phyloP scores from a whole-genome alignment of 1,140 invertebrate species.

The Papilio glaucus region DNA sequence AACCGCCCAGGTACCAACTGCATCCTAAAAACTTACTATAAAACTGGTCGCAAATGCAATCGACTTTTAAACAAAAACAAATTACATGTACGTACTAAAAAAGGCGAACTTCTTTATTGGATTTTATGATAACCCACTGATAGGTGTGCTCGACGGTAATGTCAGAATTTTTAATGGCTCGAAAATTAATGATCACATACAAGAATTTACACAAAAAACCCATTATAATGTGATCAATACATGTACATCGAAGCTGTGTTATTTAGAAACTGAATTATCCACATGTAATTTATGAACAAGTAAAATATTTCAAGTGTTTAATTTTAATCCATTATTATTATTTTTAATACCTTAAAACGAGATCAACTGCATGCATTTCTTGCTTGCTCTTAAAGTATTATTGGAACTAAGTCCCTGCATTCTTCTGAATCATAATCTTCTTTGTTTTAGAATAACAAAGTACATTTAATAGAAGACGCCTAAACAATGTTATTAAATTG shows the following conservation, averaged over 20 bases:
- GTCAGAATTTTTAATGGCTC: slow-evolving; percentile 4
- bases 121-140: slow-evolving; percentile 19
- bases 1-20: neutral
- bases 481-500: too few relatives aligned
- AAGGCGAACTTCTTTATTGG: slow-evolving; percentile 26
- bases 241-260: neutral
- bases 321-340: too few relatives aligned
- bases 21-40: neutral
- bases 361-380: too few relatives aligned
- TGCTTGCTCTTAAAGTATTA: too few relatives aligned
- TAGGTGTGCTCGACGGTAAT: neutral
- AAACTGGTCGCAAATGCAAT: slow-evolving; percentile 21
- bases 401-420: too few relatives aligned
- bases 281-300: neutral
- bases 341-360: too few relatives aligned
- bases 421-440: too few relatives aligned
- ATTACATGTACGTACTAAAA: slow-evolving; percentile 22
- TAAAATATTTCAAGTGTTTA: too few relatives aligned
- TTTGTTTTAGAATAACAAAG: too few relatives aligned
- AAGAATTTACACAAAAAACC: slow-evolving; percentile 23
- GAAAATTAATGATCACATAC: slow-evolving; percentile 8
- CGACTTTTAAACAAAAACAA: slow-evolving; percentile 30
- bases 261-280: neutral
- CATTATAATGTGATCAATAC: neutral
- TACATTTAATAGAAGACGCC: too few relatives aligned